A percentile compares a stretch with the other conserved stretches of the same genome.
These are phyloP conservation scores for Aselliscus stoliczkanus DNA, from an alignment of 2,797 vertebrate species.

Conservation along the genomic window DNA sequence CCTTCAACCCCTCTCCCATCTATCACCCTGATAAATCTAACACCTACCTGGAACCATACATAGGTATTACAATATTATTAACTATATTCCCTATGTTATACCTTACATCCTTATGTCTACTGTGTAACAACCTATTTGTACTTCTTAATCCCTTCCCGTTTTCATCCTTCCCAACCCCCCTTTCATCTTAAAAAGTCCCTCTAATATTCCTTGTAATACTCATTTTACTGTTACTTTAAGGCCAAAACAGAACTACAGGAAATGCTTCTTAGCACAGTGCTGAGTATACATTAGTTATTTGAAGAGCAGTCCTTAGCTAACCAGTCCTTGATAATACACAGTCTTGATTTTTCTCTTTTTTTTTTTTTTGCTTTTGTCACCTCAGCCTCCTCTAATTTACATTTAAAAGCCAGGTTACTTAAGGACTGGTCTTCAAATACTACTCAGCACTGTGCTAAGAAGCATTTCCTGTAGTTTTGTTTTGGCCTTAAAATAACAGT, in stretches of 20 bases:
- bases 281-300: not conserved
- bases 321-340: too few relatives aligned
- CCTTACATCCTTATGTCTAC: too few relatives aligned
- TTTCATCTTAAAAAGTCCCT: too few relatives aligned
- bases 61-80: too few relatives aligned
- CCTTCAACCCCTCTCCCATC: too few relatives aligned
- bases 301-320: not conserved
- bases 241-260: not conserved
- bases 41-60: too few relatives aligned
- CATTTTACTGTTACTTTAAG: not conserved
- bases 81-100: too few relatives aligned
- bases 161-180: too few relatives aligned
- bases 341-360: not conserved
- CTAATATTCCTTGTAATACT: too few relatives aligned
- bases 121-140: too few relatives aligned
- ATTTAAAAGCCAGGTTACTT: not conserved
- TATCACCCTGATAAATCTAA: too few relatives aligned
- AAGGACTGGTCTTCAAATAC: not conserved
- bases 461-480: not conserved
- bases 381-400: not conserved
- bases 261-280: not conserved
- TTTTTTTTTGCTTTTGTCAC: not conserved
- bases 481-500: not conserved
- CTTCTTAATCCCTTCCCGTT: too few relatives aligned
- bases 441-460: not conserved